Percentiles rank a stretch among this genome's conserved stretches.
Conservation (phyloP, 2,797 vertebrate species). For the Clarias pachynema region DNA sequence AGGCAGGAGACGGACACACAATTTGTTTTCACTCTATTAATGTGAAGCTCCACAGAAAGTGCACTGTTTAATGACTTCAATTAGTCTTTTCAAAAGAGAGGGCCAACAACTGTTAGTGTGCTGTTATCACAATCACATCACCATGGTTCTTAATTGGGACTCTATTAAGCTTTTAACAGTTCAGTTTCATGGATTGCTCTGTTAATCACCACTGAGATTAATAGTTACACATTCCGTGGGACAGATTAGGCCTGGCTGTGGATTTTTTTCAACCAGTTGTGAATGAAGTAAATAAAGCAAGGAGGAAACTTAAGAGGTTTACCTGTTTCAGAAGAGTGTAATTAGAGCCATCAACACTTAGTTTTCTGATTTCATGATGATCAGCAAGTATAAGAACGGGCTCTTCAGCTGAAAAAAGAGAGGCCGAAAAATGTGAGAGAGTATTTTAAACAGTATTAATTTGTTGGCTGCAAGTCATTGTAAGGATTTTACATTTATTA, state of each 20-base stretch:
- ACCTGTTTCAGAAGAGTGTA: slow-evolving; percentile 99
- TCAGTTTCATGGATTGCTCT: slow-evolving; percentile 39
- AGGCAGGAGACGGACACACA: slow-evolving; percentile 28
- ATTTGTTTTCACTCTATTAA: slow-evolving; percentile 43
- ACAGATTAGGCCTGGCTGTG: not conserved
- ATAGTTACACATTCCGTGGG: slow-evolving; percentile 36
- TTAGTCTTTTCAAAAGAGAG: slow-evolving; percentile 53
- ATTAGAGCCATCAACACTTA: slow-evolving; percentile 96
- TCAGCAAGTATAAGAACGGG: slow-evolving; percentile 97
- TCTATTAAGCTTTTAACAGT: slow-evolving; percentile 55
- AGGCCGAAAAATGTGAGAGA: slow-evolving; percentile 4
- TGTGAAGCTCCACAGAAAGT: slow-evolving; percentile 37
- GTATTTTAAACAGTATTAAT: not conserved
- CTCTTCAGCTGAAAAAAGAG: slow-evolving; percentile 85
- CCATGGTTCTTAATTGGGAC: slow-evolving; percentile 56
- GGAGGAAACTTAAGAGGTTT: slow-evolving; percentile 15
- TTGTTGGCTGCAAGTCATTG: not conserved
- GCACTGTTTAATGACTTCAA: slow-evolving; percentile 50
- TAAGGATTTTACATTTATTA: not conserved
- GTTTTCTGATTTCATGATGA: slow-evolving; percentile 97
- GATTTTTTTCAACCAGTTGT: slow-evolving; percentile 24
- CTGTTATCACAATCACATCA: slow-evolving; percentile 51
- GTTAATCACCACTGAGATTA: slow-evolving; percentile 43
- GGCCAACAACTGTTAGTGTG: slow-evolving; percentile 41
- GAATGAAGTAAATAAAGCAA: slow-evolving; percentile 17